phyloP scores from a whole-genome alignment of 2,888 invertebrate genomes.

The Xestia sexstrigata region DNA sequence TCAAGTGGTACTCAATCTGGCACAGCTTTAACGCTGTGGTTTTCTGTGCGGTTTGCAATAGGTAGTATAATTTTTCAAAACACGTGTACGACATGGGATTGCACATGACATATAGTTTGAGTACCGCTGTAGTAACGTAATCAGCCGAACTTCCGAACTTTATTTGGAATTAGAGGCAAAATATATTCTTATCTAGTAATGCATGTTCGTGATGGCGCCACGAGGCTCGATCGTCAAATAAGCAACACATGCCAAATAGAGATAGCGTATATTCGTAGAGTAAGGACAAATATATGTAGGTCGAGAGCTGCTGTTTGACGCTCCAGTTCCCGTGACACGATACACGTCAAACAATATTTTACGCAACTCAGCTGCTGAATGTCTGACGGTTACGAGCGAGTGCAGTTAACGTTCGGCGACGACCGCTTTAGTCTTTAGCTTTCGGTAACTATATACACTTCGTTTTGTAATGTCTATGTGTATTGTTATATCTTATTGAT shows the following conservation, averaged over 20 bases:
- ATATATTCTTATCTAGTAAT: constrained; percentile 32
- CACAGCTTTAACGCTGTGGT: not conserved
- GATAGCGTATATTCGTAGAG: constrained; percentile 36
- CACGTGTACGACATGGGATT: not conserved
- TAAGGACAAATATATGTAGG: constrained; percentile 16
- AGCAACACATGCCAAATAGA: constrained; percentile 53
- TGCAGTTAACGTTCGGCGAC: constrained; percentile 10
- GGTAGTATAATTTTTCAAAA: constrained; percentile 29
- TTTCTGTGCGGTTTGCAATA: constrained; percentile 27
- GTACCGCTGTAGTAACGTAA: constrained; percentile 21
- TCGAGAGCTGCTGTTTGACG: constrained; percentile 32
- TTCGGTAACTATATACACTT: constrained; percentile 28
- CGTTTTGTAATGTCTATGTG: constrained; percentile 25
- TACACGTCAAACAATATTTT: constrained; percentile 2
- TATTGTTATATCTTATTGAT: constrained; percentile 25
- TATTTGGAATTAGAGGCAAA: constrained; percentile 28
- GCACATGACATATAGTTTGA: constrained; percentile 30
- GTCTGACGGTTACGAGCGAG: constrained; percentile 31
- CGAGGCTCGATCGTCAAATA: constrained; percentile 37
- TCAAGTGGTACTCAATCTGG: constrained; percentile 28
- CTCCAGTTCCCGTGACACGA: constrained; percentile 27
- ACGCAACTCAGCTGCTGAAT: constrained; percentile 34
- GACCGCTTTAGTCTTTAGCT: constrained; percentile 38
- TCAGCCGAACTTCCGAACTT: constrained; percentile 7
- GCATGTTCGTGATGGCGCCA: constrained; percentile 23